Evolutionary conservation across 1,140 invertebrate genomes (phyloP).

Genomic region (Paraescarpia echinospica): DNA sequence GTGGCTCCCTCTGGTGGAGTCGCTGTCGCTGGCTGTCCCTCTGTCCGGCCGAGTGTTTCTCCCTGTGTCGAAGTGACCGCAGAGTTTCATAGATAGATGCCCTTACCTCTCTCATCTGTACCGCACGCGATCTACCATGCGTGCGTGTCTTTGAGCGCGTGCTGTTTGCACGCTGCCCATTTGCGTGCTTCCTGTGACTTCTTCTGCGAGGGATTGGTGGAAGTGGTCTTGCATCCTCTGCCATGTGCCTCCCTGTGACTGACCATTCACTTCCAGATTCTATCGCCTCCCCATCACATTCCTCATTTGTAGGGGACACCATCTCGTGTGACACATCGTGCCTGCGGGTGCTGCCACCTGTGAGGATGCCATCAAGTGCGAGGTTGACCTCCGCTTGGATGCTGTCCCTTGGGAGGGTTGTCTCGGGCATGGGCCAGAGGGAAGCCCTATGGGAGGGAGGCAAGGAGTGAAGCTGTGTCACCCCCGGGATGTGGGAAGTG

Average conservation of each 20-base stretch:
- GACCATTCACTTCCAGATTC: neutral
- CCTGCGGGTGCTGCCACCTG: neutral
- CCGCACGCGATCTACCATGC: neutral
- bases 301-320: neutral
- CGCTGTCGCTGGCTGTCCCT: neutral
- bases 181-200: neutral
- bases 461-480: neutral
- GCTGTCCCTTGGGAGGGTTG: neutral
- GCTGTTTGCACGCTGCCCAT: neutral
- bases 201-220: neutral
- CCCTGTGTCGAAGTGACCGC: neutral
- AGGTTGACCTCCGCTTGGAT: neutral
- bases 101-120: neutral
- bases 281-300: neutral
- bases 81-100: neutral
- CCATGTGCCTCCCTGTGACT: neutral
- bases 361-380: neutral
- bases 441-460: neutral
- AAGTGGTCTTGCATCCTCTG: neutral
- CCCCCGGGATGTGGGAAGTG: neutral
- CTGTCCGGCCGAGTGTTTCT: neutral
- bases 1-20: neutral
- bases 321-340: neutral
- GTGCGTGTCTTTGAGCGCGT: neutral
- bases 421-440: neutral